phyloP scores from a whole-genome alignment of 2,113 vertebrate species.

The Hiodon alosoides region DNA sequence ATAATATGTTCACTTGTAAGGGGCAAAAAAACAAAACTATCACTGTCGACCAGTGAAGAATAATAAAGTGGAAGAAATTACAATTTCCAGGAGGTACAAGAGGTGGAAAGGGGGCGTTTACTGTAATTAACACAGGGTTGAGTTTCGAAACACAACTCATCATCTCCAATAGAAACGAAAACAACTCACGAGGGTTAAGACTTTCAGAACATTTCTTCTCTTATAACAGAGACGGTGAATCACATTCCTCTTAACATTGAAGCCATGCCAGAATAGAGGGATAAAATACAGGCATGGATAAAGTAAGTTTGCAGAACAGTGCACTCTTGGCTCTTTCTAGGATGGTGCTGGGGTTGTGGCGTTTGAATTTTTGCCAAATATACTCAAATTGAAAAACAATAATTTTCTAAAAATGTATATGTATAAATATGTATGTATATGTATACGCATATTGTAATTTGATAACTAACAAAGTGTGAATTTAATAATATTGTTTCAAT shows the following conservation, averaged over 20 bases:
- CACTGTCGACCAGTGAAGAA: slow-evolving; percentile 10
- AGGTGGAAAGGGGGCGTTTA: slow-evolving; percentile 10
- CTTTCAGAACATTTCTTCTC: slow-evolving; percentile 28
- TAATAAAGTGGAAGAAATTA: not conserved
- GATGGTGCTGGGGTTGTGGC: too few relatives aligned
- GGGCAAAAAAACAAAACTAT: slow-evolving; percentile 37
- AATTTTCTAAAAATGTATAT: slow-evolving; percentile 17
- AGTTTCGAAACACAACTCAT: slow-evolving; percentile 28
- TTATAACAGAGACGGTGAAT: slow-evolving; percentile 20
- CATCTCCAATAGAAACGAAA: slow-evolving; percentile 28
- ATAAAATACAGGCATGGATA: slow-evolving; percentile 1
- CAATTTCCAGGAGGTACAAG: not conserved
- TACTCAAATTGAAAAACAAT: not conserved
- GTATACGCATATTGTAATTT: not conserved
- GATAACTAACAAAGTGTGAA: too few relatives aligned
- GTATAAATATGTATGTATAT: too few relatives aligned
- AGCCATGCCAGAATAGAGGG: slow-evolving; percentile 4
- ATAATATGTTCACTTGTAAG: slow-evolving; percentile 38
- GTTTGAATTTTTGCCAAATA: not conserved
- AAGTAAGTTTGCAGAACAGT: not conserved
- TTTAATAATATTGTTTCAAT: not conserved
- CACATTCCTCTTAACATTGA: slow-evolving; percentile 27
- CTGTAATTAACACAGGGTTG: slow-evolving; percentile 27
- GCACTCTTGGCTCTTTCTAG: not conserved
- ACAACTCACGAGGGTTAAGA: slow-evolving; percentile 41